A percentile compares a stretch with the other conserved stretches of the same genome.
Conservation (phyloP, 2,797 vertebrate species). For the Lagocephalus sceleratus region DNA sequence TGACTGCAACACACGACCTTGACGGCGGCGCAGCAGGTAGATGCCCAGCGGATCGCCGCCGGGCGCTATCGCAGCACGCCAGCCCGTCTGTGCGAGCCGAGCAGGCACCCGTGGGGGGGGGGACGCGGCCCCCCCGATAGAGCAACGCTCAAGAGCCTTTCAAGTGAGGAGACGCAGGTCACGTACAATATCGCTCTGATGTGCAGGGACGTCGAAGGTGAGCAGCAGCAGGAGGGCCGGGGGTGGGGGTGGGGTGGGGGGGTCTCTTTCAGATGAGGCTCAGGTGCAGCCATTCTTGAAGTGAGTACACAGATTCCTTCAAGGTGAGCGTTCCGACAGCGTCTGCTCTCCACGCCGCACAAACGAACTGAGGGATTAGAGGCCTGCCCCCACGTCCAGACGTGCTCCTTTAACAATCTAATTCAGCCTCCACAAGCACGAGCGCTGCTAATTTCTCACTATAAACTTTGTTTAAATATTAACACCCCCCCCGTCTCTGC, state of each 20-base stretch:
- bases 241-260: conserved; percentile 1
- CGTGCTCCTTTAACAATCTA: neutral
- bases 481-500: conserved; percentile 13
- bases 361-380: conserved; percentile 13
- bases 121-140: conserved; percentile 32
- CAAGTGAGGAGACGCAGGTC: conserved; percentile 31
- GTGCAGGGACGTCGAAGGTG: neutral
- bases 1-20: conserved; percentile 37
- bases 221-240: conserved; percentile 15
- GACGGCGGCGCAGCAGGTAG: conserved; percentile 53
- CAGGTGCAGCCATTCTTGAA: conserved; percentile 24
- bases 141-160: conserved; percentile 34
- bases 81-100: conserved; percentile 30
- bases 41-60: conserved; percentile 28
- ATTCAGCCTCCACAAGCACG: neutral
- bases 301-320: conserved; percentile 22
- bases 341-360: conserved; percentile 6
- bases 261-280: conserved; percentile 25
- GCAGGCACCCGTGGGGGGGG: conserved; percentile 26
- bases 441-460: neutral
- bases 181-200: conserved; percentile 16
- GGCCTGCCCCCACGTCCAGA: conserved; percentile 2
- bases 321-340: conserved; percentile 35
- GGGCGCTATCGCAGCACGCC: conserved; percentile 43
- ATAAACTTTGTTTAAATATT: conserved; percentile 25